Evolutionary conservation across 2,113 vertebrate genomes (phyloP).

Genomic region (Erythrocercus mccallii): DNA sequence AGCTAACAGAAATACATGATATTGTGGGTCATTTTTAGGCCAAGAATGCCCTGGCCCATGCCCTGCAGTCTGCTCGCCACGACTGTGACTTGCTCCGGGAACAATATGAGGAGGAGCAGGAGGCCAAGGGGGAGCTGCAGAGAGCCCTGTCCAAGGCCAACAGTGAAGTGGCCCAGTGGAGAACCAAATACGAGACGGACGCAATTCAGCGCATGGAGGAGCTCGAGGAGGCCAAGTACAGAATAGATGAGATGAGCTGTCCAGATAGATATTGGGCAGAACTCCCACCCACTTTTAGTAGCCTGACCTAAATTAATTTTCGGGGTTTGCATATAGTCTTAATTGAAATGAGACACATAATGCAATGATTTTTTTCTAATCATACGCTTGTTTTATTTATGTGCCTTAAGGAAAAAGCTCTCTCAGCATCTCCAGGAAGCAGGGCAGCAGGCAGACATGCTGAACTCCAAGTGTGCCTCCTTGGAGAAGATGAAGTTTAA

Average conservation of each 20-base stretch:
- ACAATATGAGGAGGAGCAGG: slow-evolving; percentile 47
- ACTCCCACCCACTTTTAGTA: neutral
- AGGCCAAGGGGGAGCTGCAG: slow-evolving; percentile 36
- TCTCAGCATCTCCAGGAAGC: slow-evolving; percentile 73
- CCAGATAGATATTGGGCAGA: neutral
- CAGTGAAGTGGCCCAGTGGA: slow-evolving; percentile 18
- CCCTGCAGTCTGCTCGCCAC: slow-evolving; percentile 72
- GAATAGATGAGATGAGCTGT: neutral
- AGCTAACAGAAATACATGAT: neutral
- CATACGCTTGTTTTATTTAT: neutral
- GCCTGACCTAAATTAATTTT: neutral
- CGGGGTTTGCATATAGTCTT: neutral
- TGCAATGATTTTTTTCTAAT: neutral
- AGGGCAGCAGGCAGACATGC: slow-evolving; percentile 61
- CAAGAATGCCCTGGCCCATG: slow-evolving; percentile 79
- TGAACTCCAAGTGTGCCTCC: slow-evolving; percentile 74
- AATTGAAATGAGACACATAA: neutral
- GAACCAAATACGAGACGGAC: neutral
- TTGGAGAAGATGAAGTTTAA: slow-evolving; percentile 77
- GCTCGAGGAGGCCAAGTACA: slow-evolving; percentile 88
- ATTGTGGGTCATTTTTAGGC: slow-evolving; percentile 65
- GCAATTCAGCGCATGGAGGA: slow-evolving; percentile 86
- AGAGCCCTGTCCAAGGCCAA: slow-evolving; percentile 31
- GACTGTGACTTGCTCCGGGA: slow-evolving; percentile 37
- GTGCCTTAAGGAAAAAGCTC: slow-evolving; percentile 71